phyloP scores from a whole-genome alignment of 2,888 invertebrate genomes.

The Lasiommata megera region DNA sequence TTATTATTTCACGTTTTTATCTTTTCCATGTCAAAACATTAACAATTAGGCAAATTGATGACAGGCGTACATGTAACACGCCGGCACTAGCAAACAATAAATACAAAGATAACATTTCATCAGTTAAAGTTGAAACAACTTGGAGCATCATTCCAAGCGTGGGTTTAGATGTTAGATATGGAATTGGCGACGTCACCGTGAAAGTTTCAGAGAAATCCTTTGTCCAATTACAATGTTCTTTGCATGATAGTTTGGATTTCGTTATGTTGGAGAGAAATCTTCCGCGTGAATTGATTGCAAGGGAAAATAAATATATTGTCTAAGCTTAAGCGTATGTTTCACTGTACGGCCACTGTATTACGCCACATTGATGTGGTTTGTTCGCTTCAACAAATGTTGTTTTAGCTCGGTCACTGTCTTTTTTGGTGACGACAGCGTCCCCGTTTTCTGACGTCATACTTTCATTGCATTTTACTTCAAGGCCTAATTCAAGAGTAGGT shows the following conservation, averaged over 20 bases:
- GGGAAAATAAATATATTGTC: no score
- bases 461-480: no score
- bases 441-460: no score
- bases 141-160: slow-evolving; percentile 35
- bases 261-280: slow-evolving; percentile 6
- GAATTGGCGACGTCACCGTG: slow-evolving; percentile 45
- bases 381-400: no score
- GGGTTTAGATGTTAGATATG: slow-evolving; percentile 41
- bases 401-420: no score
- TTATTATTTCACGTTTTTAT: not conserved
- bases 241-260: not conserved
- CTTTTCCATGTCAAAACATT: not conserved
- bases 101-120: slow-evolving; percentile 18
- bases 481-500: no score
- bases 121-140: slow-evolving; percentile 22
- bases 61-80: not conserved
- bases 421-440: no score
- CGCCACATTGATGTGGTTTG: no score
- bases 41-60: not conserved
- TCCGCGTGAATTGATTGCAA: not conserved
- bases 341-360: no score
- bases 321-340: no score
- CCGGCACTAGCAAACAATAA: slow-evolving; percentile 5
- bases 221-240: slow-evolving; percentile 20
- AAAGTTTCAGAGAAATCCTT: slow-evolving; percentile 46